Base-by-base conservation (phyloP, 2,888 invertebrate genomes). In the Zootermopsis nevadensis region DNA sequence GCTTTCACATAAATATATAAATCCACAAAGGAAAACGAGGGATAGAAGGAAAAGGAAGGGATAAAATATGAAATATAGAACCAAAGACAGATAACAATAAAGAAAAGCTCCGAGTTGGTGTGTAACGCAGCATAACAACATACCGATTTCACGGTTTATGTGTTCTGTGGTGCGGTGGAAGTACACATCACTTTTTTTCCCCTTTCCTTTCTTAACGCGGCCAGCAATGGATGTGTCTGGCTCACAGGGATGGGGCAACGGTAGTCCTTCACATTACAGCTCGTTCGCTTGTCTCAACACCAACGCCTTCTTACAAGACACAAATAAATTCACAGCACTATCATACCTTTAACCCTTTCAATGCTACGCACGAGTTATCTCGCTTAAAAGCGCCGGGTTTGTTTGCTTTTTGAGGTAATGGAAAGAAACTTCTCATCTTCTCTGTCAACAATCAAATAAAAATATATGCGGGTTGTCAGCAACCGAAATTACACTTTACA, bases 91-190 rank as follows among this genome's bases (percentile, higher is more conserved):
- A 60, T 60, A 60, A 24, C 60, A 60, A 60, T 60, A 60, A 60
- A 60, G 27, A 60, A 27, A 27, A 60, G n/a, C n/a, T 60, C 24
- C 0, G n/a, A 27, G 60, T 27, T n/a, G 7, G 60, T 27, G 60
- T n/a, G 27, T 60, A 60, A 60, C 83, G 72, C 79, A 80, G 67
- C 83, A 35, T 30, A 83, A 83, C 83, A 80, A 35, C 80, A 72
- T 53, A 60, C 80, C 83, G 83, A 83, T 83, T 83, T 83, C 83
- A 83, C 83, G 83, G 80, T 83, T 83, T 83, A 74, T 80, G 80
- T 83, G 80, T 83, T 83, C 66, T 60, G 60, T 12, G 60, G 60
- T 8, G 7, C 24, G 60, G 4, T 27, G 60, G 60, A 60, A 60
- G 60, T 60, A 76, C 76, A 76, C 27, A 42, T 42, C 76, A 8